Percentiles rank a stretch among this genome's conserved stretches.
phyloP scores from a whole-genome alignment of 1,140 invertebrate species.

The Drosophila auraria region DNA sequence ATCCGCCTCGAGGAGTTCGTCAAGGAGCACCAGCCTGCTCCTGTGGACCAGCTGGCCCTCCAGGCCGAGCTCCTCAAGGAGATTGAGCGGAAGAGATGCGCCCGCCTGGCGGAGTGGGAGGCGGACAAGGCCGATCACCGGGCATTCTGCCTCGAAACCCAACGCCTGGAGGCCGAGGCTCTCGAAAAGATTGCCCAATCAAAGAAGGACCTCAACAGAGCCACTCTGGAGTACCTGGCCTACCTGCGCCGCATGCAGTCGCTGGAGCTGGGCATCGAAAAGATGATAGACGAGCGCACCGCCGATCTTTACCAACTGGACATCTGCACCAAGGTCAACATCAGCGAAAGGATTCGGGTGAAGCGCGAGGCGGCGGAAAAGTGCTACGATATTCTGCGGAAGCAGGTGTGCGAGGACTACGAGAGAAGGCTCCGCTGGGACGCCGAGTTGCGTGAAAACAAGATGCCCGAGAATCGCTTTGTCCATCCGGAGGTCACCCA shows the following conservation, averaged over 20 bases:
- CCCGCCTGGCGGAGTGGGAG: slow-evolving; percentile 33
- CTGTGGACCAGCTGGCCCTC: slow-evolving; percentile 37
- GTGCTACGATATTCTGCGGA: slow-evolving; percentile 56
- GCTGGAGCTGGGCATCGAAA: slow-evolving; percentile 64
- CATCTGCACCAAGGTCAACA: slow-evolving; percentile 70
- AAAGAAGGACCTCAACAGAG: slow-evolving; percentile 53
- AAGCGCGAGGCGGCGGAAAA: slow-evolving; percentile 55
- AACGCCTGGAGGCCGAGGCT: slow-evolving; percentile 59
- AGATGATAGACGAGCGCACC: slow-evolving; percentile 68
- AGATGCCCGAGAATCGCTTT: slow-evolving; percentile 77
- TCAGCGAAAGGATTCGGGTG: slow-evolving; percentile 35
- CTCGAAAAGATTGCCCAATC: slow-evolving; percentile 19
- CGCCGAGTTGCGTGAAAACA: slow-evolving; percentile 62
- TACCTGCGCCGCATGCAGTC: slow-evolving; percentile 68
- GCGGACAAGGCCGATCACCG: slow-evolving; percentile 60
- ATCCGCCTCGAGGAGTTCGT: slow-evolving; percentile 74
- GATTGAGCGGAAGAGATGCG: slow-evolving; percentile 52
- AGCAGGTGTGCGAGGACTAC: slow-evolving; percentile 71
- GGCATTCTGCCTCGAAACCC: slow-evolving; percentile 56
- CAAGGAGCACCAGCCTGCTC: slow-evolving; percentile 16
- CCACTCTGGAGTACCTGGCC: slow-evolving; percentile 70
- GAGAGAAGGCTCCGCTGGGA: slow-evolving; percentile 59
- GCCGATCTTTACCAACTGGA: slow-evolving; percentile 72
- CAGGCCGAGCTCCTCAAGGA: slow-evolving; percentile 63
- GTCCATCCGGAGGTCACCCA: slow-evolving; percentile 62